Evolutionary conservation across 2,797 vertebrate species (phyloP).

Genomic region (Austrolebias charrua): DNA sequence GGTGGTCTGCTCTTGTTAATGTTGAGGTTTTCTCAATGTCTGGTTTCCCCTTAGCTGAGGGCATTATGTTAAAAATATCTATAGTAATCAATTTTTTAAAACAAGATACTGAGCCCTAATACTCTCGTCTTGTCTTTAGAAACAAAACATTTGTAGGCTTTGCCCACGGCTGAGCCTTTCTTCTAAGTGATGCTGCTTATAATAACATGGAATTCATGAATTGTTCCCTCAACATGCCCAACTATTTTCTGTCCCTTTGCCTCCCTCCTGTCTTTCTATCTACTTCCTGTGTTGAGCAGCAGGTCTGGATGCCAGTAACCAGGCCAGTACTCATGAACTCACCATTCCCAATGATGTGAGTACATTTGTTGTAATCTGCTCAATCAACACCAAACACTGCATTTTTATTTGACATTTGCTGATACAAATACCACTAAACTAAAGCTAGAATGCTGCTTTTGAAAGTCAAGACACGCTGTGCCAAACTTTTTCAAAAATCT

Average conservation of each 20-base stretch:
- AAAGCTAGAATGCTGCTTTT: background rate
- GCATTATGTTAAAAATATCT: no score
- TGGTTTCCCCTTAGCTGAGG: conserved; percentile 28
- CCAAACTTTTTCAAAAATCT: conserved; percentile 7
- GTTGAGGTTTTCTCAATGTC: conserved; percentile 69
- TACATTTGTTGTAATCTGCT: conserved; percentile 57
- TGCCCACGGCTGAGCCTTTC: conserved; percentile 23
- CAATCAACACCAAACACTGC: background rate
- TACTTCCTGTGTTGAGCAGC: conserved; percentile 70
- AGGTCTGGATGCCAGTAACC: conserved; percentile 97
- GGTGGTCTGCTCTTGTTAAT: conserved; percentile 79
- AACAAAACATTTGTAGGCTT: conserved; percentile 14
- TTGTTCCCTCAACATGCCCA: conserved; percentile 52
- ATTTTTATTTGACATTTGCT: background rate
- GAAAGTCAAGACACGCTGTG: background rate
- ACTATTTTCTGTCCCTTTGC: conserved; percentile 64
- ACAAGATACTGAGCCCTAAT: background rate
- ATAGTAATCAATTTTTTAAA: no score
- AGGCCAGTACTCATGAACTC: conserved; percentile 99
- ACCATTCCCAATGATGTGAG: conserved; percentile 99
- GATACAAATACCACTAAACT: background rate
- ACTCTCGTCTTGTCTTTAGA: background rate
- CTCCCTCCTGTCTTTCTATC: conserved; percentile 46
- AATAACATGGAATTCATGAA: conserved; percentile 32
- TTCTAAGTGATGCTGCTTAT: conserved; percentile 12